A percentile compares a stretch with the other conserved stretches of the same genome.
Conservation (phyloP, 2,888 invertebrate genomes). For the Brachyptera risi region DNA sequence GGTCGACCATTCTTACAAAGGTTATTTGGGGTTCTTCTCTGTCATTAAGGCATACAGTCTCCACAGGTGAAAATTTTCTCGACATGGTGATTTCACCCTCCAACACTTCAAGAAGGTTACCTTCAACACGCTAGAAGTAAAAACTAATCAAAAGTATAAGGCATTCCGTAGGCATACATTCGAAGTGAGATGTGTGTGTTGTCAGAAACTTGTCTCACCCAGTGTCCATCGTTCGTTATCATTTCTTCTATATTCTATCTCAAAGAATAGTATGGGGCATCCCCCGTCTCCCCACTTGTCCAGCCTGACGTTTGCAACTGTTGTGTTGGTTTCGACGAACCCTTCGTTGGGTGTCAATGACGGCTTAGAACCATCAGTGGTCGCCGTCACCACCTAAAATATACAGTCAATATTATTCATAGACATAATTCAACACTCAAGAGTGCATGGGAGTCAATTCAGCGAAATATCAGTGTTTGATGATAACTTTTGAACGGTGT, state of each 20-base stretch:
- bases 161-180: no score
- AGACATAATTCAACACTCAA: background rate
- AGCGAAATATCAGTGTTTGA: constrained; percentile 23
- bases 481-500: background rate
- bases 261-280: constrained; percentile 38
- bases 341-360: constrained; percentile 35
- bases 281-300: constrained; percentile 37
- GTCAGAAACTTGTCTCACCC: no score
- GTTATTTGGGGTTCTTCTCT: no score
- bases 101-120: no score
- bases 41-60: no score
- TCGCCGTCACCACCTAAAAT: constrained; percentile 31
- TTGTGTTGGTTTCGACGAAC: constrained; percentile 38
- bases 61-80: no score
- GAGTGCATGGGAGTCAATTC: background rate
- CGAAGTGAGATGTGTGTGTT: no score
- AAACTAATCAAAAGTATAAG: no score
- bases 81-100: no score
- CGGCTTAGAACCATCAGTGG: constrained; percentile 38
- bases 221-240: constrained; percentile 36
- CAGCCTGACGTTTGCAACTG: constrained; percentile 38
- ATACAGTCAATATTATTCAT: background rate
- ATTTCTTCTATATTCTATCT: constrained; percentile 38
- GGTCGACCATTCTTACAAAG: no score
- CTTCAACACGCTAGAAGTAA: no score